These are phyloP conservation scores for Hyles lineata DNA, from an alignment of 2,888 invertebrate genomes.

Conservation along the genomic window DNA sequence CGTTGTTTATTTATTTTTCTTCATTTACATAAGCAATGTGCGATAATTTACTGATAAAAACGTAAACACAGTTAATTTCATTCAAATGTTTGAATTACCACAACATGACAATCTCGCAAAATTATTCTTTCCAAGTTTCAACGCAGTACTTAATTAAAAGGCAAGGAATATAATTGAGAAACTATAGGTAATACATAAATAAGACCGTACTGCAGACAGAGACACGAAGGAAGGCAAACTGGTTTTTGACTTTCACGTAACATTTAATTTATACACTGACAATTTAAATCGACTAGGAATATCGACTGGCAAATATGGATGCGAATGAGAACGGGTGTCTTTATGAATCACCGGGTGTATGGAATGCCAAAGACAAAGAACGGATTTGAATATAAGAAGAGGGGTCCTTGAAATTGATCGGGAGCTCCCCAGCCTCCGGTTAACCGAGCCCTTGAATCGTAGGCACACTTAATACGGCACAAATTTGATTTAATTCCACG, in stretches of 20 bases:
- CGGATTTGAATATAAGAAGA: slow-evolving; percentile 81
- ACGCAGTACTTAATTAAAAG: background rate
- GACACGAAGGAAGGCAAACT: background rate
- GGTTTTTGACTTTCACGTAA: slow-evolving; percentile 4
- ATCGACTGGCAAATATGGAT: background rate
- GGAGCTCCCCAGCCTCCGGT: slow-evolving; percentile 77
- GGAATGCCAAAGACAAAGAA: slow-evolving; percentile 80
- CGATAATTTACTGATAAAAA: background rate
- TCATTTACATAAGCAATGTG: background rate
- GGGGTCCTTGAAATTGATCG: slow-evolving; percentile 83
- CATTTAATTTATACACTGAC: background rate
- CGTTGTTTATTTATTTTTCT: background rate
- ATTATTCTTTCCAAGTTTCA: background rate
- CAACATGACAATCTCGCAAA: background rate
- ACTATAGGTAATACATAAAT: background rate
- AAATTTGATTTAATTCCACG: slow-evolving; percentile 75
- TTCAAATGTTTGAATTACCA: background rate
- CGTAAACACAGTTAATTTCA: background rate
- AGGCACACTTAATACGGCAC: slow-evolving; percentile 74
- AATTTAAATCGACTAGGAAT: background rate
- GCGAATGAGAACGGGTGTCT: slow-evolving; percentile 40
- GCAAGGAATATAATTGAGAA: background rate
- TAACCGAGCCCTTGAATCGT: slow-evolving; percentile 71
- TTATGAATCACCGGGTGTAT: slow-evolving; percentile 75
- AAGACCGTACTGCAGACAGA: background rate